Evolutionary conservation across 1,140 invertebrate genomes (phyloP).

Genomic region (Pseudoatta argentina): DNA sequence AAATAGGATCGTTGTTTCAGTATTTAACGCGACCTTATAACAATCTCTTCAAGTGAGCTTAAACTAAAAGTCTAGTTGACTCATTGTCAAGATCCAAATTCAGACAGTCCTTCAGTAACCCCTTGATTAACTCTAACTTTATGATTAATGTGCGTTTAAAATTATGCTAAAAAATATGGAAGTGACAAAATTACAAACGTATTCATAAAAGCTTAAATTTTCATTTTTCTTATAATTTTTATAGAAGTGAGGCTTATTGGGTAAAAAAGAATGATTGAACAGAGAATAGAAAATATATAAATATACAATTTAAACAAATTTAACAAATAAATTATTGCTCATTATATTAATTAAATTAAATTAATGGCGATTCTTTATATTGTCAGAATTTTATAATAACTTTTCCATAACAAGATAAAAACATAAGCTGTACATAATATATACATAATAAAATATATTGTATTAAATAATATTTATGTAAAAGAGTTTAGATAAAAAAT

Average conservation of each 20-base stretch:
- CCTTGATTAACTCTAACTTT: conserved; percentile 3
- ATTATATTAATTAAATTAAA: neutral
- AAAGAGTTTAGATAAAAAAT: neutral
- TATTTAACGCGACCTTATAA: conserved; percentile 6
- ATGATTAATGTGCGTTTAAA: neutral
- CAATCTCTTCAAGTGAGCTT: neutral
- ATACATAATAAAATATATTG: no score
- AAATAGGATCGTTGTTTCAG: conserved; percentile 32
- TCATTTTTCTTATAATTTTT: neutral
- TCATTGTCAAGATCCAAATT: neutral
- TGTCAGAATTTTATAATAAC: no score
- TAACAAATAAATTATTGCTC: neutral
- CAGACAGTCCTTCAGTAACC: neutral
- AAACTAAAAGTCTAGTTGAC: neutral
- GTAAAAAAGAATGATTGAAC: neutral
- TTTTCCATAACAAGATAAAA: no score
- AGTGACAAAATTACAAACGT: neutral
- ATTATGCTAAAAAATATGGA: neutral
- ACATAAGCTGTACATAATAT: no score
- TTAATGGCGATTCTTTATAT: no score
- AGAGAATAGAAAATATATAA: neutral
- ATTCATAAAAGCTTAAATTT: neutral
- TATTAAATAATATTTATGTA: no score
- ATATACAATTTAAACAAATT: neutral
- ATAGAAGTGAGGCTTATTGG: neutral